Evolutionary conservation across 1,140 invertebrate species (phyloP), one percentile per base, ranked within the genome.

Genomic region (Protaetia brevitarsis): DNA sequence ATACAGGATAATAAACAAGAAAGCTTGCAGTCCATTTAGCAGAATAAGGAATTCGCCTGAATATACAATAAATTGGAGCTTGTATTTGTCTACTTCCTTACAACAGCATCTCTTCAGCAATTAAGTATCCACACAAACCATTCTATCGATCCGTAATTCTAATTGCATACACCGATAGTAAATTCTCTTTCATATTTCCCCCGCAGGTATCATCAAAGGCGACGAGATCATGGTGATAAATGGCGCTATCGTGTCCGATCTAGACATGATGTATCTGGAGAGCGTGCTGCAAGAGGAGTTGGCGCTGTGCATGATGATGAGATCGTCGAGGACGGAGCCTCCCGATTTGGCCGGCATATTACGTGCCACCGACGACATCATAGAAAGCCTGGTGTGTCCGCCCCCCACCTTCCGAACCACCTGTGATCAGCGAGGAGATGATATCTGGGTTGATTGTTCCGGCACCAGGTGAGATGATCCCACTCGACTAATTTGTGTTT

Each of bases 241-340:
- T 82, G 94, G 96, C 68, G 94, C 95, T 68, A 94, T 98, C 76
- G 95, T 98, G 41, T 95, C 93, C 69, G 96, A 98, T 82, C 84
- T 99, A 81, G 96, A 98, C 85, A 99, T 99, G 96, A 98, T 98
- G 92, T 98, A 96, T 84, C 87, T 98, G 75, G 96, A 98, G 79
- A 90, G 89, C 75, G 93, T 97, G 30, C 84, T 98, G 65, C 94
- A 97, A 81, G 96, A 98, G 79, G 95, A 97, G 76, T 85, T 94
- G 30, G 90, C 92, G 26, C 85, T 98, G n/a, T 96, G 94, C 82
- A 93, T 98, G 88, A 98, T 97, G 90, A 95, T 98, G 88, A 87
- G 95, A 68, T 97, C 94, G 16, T 95, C 95, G n/a, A 86, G 95
- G 71, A 95, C 93, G 1, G 94, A 97, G 79, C 92, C 94, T 21